Evolutionary conservation across 2,888 invertebrate genomes (phyloP).

Genomic region (Polymixis flavicincta): DNA sequence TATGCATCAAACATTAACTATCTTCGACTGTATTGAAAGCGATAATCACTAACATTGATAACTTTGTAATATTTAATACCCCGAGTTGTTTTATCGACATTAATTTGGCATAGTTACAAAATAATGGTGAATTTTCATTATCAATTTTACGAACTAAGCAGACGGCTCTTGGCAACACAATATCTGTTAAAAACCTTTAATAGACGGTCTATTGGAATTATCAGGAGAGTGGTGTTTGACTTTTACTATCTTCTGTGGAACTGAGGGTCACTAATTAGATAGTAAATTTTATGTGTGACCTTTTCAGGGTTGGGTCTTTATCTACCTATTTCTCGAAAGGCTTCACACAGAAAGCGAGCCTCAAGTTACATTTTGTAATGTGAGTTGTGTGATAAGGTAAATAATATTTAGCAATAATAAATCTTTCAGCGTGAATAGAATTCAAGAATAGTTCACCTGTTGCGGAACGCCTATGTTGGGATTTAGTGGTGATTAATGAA

Average conservation of each 20-base stretch:
- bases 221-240: neutral
- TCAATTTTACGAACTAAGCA: conserved; percentile 9
- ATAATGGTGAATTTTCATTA: conserved; percentile 13
- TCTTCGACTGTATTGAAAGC: neutral
- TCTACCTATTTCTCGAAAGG: conserved; percentile 12
- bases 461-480: too few relatives aligned
- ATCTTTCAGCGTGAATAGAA: neutral
- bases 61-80: neutral
- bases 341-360: neutral
- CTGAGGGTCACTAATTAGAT: neutral
- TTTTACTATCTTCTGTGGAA: conserved; percentile 13
- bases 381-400: neutral
- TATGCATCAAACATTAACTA: neutral
- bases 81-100: neutral
- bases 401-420: neutral
- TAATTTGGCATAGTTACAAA: neutral
- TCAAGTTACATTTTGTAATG: neutral
- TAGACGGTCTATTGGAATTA: neutral
- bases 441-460: too few relatives aligned
- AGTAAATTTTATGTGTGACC: conserved; percentile 20
- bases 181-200: conserved; percentile 2
- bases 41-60: neutral
- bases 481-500: neutral
- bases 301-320: conserved; percentile 16
- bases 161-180: neutral